Evolutionary conservation across 2,113 vertebrate species (phyloP).

Genomic region (Tonatia bakeri): DNA sequence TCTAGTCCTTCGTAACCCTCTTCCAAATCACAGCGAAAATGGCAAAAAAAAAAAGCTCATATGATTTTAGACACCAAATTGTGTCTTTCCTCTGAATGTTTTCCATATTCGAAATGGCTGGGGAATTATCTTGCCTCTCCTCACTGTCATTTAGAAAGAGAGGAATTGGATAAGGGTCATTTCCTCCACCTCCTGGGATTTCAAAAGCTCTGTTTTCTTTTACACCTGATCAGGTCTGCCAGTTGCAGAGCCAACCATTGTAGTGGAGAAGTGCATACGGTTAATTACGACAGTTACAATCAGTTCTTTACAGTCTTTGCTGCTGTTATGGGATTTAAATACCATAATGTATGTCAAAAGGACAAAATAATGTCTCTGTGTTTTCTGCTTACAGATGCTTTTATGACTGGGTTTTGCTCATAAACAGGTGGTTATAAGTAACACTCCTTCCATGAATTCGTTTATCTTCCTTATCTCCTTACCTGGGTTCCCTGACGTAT

Average conservation of each 20-base stretch:
- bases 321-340: constrained; percentile 80
- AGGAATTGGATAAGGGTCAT: constrained; percentile 60
- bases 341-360: constrained; percentile 77
- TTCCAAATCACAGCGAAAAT: constrained; percentile 57
- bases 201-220: constrained; percentile 79
- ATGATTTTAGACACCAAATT: constrained; percentile 53
- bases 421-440: constrained; percentile 84
- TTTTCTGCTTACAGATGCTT: constrained; percentile 83
- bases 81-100: constrained; percentile 63
- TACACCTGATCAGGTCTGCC: constrained; percentile 74
- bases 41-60: not conserved
- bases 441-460: constrained; percentile 76
- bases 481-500: constrained; percentile 52
- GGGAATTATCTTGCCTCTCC: constrained; percentile 63
- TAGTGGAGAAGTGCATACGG: constrained; percentile 85
- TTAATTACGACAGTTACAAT: constrained; percentile 80
- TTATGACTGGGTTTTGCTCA: constrained; percentile 85
- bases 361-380: constrained; percentile 76
- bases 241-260: constrained; percentile 60
- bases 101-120: constrained; percentile 71
- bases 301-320: constrained; percentile 77
- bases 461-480: constrained; percentile 64
- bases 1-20: constrained; percentile 25
- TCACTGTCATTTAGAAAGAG: constrained; percentile 64
- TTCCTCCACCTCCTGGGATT: constrained; percentile 67